phyloP scores from a whole-genome alignment of 2,113 vertebrate species.

The Etheostoma spectabile region DNA sequence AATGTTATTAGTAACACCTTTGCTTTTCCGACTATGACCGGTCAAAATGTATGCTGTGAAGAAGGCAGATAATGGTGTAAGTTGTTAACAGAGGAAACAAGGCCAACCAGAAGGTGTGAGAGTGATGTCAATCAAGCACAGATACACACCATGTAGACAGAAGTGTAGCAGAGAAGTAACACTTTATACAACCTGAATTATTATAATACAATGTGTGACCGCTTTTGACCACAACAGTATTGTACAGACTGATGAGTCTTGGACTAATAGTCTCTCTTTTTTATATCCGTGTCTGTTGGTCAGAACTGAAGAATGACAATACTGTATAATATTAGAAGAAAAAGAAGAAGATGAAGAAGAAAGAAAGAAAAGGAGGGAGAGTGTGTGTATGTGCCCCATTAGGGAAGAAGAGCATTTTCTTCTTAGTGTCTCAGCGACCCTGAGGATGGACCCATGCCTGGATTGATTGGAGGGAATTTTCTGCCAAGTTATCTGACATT shows the following conservation, averaged over 20 bases:
- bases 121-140: neutral
- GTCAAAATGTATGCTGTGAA: neutral
- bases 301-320: constrained; percentile 20
- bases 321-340: constrained; percentile 35
- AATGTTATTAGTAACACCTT: constrained; percentile 7
- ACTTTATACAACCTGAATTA: neutral
- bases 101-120: neutral
- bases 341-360: too few species aligned
- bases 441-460: constrained; percentile 55
- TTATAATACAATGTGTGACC: neutral
- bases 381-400: constrained; percentile 60
- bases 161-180: neutral
- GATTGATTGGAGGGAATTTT: constrained; percentile 76
- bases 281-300: neutral
- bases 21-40: neutral
- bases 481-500: constrained; percentile 66
- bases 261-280: neutral
- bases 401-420: constrained; percentile 65
- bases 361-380: constrained; percentile 44
- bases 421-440: constrained; percentile 55
- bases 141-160: neutral
- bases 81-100: neutral
- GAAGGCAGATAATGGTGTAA: neutral
- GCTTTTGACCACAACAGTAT: neutral
- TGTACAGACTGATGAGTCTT: neutral